Conservation (phyloP, 2,888 invertebrate genomes). For the Sepiola atlantica region DNA sequence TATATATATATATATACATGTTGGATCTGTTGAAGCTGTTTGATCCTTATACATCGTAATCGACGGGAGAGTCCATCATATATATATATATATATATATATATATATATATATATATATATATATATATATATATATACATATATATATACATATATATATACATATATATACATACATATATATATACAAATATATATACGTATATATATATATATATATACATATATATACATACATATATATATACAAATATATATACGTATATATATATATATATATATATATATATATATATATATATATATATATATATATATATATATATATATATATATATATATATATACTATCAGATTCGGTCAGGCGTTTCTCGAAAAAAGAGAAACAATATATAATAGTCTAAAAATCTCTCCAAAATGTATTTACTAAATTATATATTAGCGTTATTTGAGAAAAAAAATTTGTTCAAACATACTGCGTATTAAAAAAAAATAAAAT, state of each 20-base stretch:
- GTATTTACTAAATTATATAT: no score
- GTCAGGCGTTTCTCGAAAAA: no score
- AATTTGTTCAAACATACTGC: no score
- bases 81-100: not conserved
- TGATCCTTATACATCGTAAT: no score
- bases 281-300: slow-evolving; percentile 32
- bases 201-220: not conserved
- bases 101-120: not conserved
- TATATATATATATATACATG: not conserved
- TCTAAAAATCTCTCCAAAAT: no score
- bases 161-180: not conserved
- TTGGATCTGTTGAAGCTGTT: no score
- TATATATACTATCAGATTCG: no score
- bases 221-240: not conserved
- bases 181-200: not conserved
- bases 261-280: not conserved
- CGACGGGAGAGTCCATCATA: no score
- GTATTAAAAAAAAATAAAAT: no score
- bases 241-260: not conserved
- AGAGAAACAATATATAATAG: no score
- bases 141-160: not conserved
- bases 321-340: slow-evolving; percentile 32
- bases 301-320: slow-evolving; percentile 6
- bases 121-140: not conserved
- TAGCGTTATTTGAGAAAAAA: no score